phyloP scores from a whole-genome alignment of 2,797 vertebrate genomes.

The Erithacus rubecula region DNA sequence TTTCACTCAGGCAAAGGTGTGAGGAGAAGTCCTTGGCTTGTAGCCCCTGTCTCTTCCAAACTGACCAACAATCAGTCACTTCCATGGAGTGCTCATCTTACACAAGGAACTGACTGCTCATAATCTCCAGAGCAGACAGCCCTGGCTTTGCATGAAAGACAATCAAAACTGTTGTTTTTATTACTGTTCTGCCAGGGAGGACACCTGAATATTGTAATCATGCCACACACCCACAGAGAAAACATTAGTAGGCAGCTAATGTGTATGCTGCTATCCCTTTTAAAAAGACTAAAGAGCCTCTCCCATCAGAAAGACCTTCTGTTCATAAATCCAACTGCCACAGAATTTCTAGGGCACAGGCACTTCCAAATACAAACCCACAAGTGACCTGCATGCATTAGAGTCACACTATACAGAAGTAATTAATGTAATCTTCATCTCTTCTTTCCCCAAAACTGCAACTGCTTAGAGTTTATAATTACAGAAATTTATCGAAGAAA shows the following conservation, averaged over 20 bases:
- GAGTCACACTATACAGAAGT: background rate
- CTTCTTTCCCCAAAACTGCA: rapidly evolving
- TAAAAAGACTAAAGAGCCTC: background rate
- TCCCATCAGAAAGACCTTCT: background rate
- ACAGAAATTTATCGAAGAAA: background rate
- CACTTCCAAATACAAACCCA: background rate
- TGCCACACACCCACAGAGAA: background rate
- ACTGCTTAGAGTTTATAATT: background rate
- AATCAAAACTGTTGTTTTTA: background rate
- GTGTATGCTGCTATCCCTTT: background rate
- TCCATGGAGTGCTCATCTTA: background rate
- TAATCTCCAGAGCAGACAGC: background rate
- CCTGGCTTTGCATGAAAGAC: background rate
- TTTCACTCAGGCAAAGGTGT: background rate
- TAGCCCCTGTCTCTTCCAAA: background rate
- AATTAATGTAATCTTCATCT: background rate
- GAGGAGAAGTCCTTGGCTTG: background rate
- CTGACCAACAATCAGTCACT: background rate
- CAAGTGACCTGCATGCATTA: background rate
- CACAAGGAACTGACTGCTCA: background rate
- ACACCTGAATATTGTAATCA: background rate
- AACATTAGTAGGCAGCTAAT: background rate
- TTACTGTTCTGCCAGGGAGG: background rate
- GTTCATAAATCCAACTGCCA: background rate
- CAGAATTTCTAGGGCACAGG: background rate